These are phyloP conservation scores for Stigmatopora nigra DNA, from an alignment of 2,113 vertebrate species.

Conservation along the genomic window DNA sequence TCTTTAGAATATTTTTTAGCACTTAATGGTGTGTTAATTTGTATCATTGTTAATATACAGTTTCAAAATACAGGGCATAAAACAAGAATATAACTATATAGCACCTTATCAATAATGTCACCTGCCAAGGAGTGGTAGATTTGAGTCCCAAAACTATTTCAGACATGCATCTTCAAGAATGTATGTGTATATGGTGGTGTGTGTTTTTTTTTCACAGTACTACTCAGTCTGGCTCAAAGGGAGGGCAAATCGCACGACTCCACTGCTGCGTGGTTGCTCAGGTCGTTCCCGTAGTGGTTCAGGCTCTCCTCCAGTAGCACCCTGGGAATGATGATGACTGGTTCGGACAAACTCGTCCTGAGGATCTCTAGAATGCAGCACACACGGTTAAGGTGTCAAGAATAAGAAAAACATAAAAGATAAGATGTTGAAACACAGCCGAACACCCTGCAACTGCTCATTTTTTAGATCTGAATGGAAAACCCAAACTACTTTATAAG, in stretches of 20 bases:
- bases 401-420: conserved; percentile 50
- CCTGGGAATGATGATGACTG: conserved; percentile 72
- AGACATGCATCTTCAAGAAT: conserved; percentile 42
- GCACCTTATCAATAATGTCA: conserved; percentile 64
- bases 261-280: conserved; percentile 55
- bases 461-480: conserved; percentile 16
- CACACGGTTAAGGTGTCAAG: conserved; percentile 53
- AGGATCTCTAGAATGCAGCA: conserved; percentile 69
- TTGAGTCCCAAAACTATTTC: conserved; percentile 26
- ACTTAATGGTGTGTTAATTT: conserved; percentile 60
- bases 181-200: not conserved
- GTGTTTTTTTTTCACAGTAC: conserved; percentile 23
- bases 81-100: conserved; percentile 52
- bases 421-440: conserved; percentile 51
- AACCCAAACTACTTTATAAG: not conserved
- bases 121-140: conserved; percentile 36
- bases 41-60: conserved; percentile 33
- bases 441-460: conserved; percentile 62
- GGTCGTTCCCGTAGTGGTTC: conserved; percentile 57
- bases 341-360: conserved; percentile 66
- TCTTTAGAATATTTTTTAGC: conserved; percentile 49
- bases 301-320: conserved; percentile 72
- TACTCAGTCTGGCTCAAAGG: conserved; percentile 61
- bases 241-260: conserved; percentile 69
- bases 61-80: conserved; percentile 36